phyloP scores from a whole-genome alignment of 2,113 vertebrate genomes.

The Oostethus manadensis region DNA sequence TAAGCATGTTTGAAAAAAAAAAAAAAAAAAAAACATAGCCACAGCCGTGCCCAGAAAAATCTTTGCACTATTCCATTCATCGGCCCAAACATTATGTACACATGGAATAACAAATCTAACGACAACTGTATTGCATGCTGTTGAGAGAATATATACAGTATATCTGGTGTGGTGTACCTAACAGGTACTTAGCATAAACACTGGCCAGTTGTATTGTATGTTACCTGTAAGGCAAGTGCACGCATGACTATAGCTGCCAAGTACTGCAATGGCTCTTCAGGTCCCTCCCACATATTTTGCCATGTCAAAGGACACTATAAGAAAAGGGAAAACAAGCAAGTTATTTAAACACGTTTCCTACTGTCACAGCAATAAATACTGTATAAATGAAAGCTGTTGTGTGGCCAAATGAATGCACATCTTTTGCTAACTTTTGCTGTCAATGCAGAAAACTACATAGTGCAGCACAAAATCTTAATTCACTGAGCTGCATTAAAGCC shows the following conservation, averaged over 20 bases:
- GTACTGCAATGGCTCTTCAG: constrained; percentile 94
- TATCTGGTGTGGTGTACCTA: not conserved
- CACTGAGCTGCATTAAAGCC: constrained; percentile 10
- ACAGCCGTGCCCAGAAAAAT: too few relatives aligned
- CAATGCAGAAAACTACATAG: constrained; percentile 11
- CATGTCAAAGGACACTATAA: constrained; percentile 86
- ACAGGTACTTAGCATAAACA: not conserved
- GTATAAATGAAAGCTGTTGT: constrained; percentile 1
- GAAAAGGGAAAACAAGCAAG: not conserved
- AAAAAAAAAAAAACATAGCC: too few relatives aligned
- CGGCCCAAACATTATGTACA: too few relatives aligned
- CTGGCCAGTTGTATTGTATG: constrained; percentile 3
- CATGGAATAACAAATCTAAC: too few relatives aligned
- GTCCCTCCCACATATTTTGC: constrained; percentile 96
- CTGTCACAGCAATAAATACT: not conserved
- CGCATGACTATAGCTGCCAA: constrained; percentile 84
- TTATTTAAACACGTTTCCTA: not conserved
- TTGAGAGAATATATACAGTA: not conserved
- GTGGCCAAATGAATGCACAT: constrained; percentile 1
- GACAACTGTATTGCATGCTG: too few relatives aligned
- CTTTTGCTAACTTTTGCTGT: constrained; percentile 5
- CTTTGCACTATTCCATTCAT: too few relatives aligned
- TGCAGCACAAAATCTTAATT: constrained; percentile 10
- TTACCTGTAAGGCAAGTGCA: constrained; percentile 87
- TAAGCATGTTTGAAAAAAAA: not conserved